Evolutionary conservation across 2,113 vertebrate species (phyloP).

Genomic region (Cyanoramphus novaezelandiae): DNA sequence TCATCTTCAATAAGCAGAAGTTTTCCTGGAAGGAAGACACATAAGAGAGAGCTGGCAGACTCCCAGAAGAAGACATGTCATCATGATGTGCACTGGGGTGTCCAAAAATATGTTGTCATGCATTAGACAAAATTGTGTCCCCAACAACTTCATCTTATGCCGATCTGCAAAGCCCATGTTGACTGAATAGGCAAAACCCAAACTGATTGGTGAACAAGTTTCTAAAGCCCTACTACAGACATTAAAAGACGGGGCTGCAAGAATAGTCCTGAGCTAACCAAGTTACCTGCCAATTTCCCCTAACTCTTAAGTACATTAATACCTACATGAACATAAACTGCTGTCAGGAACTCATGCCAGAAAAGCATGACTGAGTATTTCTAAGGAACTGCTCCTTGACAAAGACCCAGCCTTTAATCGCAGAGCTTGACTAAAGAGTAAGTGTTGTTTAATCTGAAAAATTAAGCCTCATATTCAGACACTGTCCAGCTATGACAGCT

Average conservation of each 20-base stretch:
- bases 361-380: not conserved
- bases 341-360: not conserved
- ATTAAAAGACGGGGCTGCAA: not conserved
- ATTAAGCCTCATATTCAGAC: not conserved
- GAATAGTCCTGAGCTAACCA: not conserved
- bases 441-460: not conserved
- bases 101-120: not conserved
- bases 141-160: not conserved
- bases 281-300: not conserved
- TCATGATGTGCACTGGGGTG: not conserved
- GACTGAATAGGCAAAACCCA: not conserved
- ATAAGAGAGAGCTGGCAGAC: not conserved
- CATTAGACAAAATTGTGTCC: not conserved
- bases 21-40: not conserved
- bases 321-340: not conserved
- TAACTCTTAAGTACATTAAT: not conserved
- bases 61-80: not conserved
- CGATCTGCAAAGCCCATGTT: not conserved
- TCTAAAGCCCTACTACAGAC: not conserved
- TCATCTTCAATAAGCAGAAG: not conserved
- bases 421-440: not conserved
- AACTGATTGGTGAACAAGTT: not conserved
- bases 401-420: not conserved
- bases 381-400: not conserved
- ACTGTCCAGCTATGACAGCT: not conserved